Conservation (phyloP, 2,888 invertebrate species). For the Graphium colonna region DNA sequence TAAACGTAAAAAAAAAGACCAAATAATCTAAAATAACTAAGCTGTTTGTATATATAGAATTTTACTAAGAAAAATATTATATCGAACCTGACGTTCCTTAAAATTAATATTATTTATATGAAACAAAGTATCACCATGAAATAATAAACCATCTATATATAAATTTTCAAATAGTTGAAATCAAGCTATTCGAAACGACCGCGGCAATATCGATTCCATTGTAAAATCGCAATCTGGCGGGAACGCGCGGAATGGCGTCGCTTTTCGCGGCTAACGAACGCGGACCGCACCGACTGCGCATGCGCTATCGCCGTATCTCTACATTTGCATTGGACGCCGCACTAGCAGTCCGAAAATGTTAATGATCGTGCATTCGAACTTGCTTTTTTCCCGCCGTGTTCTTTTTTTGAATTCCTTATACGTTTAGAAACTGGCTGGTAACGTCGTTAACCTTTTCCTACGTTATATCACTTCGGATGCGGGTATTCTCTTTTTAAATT, state of each 20-base stretch:
- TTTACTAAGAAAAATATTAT: too few species aligned
- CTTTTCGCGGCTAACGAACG: slow-evolving; percentile 22
- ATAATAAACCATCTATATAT: too few species aligned
- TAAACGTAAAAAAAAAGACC: too few species aligned
- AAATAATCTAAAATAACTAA: too few species aligned
- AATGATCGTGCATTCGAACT: slow-evolving; percentile 17
- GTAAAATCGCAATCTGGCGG: slow-evolving; percentile 16
- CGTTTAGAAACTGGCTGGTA: not conserved
- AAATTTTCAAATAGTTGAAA: too few species aligned
- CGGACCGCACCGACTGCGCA: slow-evolving; percentile 17
- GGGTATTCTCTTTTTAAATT: not conserved
- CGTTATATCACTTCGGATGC: not conserved
- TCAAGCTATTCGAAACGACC: too few species aligned
- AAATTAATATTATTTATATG: too few species aligned
- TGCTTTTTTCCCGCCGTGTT: not conserved
- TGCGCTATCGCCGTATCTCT: slow-evolving; percentile 12
- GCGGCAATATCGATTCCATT: slow-evolving; percentile 12
- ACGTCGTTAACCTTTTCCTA: not conserved
- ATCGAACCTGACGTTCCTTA: too few species aligned
- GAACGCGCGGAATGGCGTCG: slow-evolving; percentile 6
- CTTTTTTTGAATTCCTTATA: not conserved
- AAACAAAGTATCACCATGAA: too few species aligned
- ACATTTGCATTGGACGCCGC: slow-evolving; percentile 34
- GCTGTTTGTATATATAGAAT: too few species aligned
- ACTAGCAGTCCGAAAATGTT: slow-evolving; percentile 26